A percentile compares a stretch with the other conserved stretches of the same genome.
Conservation (phyloP, 2,888 invertebrate genomes). For the Mystacides longicornis region DNA sequence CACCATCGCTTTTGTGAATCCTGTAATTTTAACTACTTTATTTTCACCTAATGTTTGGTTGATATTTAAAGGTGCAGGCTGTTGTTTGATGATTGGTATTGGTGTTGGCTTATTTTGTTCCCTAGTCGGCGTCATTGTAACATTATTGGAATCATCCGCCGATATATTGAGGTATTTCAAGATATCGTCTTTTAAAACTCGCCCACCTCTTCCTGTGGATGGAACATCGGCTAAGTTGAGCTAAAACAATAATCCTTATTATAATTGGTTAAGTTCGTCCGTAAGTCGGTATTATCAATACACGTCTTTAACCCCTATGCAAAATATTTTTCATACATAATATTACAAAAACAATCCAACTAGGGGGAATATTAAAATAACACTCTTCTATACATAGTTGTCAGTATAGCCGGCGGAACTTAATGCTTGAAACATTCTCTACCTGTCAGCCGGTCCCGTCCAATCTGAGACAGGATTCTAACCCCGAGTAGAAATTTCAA, state of each 20-base stretch:
- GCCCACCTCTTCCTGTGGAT: constrained; percentile 79
- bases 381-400: no score
- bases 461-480: no score
- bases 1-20: constrained; percentile 88
- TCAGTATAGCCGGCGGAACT: no score
- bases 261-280: no score
- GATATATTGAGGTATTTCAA: constrained; percentile 57
- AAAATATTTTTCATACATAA: no score
- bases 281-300: no score
- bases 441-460: no score
- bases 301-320: no score
- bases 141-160: constrained; percentile 46
- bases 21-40: constrained; percentile 61
- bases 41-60: constrained; percentile 39
- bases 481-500: no score
- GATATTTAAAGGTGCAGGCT: constrained; percentile 18
- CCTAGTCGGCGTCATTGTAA: constrained; percentile 30
- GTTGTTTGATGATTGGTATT: constrained; percentile 24
- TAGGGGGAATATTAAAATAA: no score
- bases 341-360: no score
- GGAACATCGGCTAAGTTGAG: constrained; percentile 60
- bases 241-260: constrained; percentile 43
- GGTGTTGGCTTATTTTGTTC: constrained; percentile 25
- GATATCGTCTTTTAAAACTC: constrained; percentile 94
- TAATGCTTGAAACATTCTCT: no score